Evolutionary conservation across 2,797 vertebrate species (phyloP), one percentile per base, ranked within the genome.

Genomic region (Cyprinella venusta): DNA sequence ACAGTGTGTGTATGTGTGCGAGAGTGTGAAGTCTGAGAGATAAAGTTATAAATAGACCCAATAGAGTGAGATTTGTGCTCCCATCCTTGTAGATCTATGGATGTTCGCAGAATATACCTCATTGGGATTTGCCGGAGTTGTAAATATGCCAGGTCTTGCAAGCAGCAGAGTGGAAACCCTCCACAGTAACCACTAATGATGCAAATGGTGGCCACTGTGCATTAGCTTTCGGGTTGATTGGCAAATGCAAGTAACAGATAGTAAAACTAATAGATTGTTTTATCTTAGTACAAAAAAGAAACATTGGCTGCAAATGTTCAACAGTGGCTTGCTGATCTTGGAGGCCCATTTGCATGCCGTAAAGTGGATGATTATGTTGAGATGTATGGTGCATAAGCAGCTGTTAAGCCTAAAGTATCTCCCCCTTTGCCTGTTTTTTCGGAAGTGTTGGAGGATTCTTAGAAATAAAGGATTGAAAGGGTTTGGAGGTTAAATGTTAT

Each of bases 41-140:
- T 88, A 69, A 84, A 69, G 85, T 91, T 93, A 91, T 92, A 94
- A 94, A 94, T 92, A 92, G 85, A 81, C 8, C 65, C 65, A 68
- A 88, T 90, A 42, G 87, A 90, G 88, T 79, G 88, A 90, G 90
- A 89, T 91, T 92, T 91, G 90, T 89, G 84, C 90, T 92, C 88
- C 61, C 89, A 88, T 93, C 91, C 91, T 83, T 90, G 92, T 89
- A 90, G 88, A 88, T 85, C 80, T 80, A 79, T 42, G 45, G 74
- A 85, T 81, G 83, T 82, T 72, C 33, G 48, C 72, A 76, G 72
- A 80, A 86, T 86, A 86, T 86, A 85, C 61, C 79, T 86, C 79
- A 76, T 36, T 36, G 76, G 48, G 70, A 76, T 76, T 85, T 71
- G 40, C 76, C 42, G 69, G 42, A 79, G 86, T 80, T 85, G 85